Conservation (phyloP, 1,140 invertebrate genomes). For the Agrypnia vestita region DNA sequence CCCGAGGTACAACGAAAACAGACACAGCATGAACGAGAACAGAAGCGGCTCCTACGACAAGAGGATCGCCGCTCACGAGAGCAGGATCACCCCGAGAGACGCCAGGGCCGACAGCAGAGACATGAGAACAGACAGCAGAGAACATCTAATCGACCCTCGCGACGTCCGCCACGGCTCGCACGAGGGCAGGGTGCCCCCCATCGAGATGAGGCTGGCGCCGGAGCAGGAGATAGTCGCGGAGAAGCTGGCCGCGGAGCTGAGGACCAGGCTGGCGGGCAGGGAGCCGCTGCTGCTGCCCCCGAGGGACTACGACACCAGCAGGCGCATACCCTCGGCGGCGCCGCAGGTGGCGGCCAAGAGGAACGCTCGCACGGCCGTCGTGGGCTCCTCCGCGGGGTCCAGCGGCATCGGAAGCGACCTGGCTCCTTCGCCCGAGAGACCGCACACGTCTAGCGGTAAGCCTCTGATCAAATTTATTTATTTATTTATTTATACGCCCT, state of each 20-base stretch:
- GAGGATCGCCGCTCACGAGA: background rate
- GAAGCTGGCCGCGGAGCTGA: constrained; percentile 91
- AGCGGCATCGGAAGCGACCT: constrained; percentile 91
- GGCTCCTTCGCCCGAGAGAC: constrained; percentile 83
- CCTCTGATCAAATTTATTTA: too few relatives aligned
- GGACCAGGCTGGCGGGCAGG: constrained; percentile 85
- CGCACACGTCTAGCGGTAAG: constrained; percentile 75
- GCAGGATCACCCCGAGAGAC: constrained; percentile 7
- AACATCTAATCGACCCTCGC: constrained; percentile 12
- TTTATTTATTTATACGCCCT: too few relatives aligned
- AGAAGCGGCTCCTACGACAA: constrained; percentile 24
- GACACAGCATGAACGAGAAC: constrained; percentile 9
- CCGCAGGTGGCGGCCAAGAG: constrained; percentile 70
- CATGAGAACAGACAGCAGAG: constrained; percentile 4
- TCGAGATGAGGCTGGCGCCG: constrained; percentile 58
- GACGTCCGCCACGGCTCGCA: constrained; percentile 17
- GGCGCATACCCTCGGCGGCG: constrained; percentile 76
- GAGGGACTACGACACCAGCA: constrained; percentile 93
- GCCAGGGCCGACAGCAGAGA: constrained; percentile 11
- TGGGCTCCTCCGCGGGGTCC: constrained; percentile 77
- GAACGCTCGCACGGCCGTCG: constrained; percentile 58
- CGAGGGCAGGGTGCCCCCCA: constrained; percentile 15
- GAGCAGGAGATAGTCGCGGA: constrained; percentile 75
- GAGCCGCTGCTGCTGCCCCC: constrained; percentile 89
- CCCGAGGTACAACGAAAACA: constrained; percentile 31